Evolutionary conservation across 2,113 vertebrate species (phyloP), one percentile per base, ranked within the genome.

Genomic region (Cebidichthys violaceus): DNA sequence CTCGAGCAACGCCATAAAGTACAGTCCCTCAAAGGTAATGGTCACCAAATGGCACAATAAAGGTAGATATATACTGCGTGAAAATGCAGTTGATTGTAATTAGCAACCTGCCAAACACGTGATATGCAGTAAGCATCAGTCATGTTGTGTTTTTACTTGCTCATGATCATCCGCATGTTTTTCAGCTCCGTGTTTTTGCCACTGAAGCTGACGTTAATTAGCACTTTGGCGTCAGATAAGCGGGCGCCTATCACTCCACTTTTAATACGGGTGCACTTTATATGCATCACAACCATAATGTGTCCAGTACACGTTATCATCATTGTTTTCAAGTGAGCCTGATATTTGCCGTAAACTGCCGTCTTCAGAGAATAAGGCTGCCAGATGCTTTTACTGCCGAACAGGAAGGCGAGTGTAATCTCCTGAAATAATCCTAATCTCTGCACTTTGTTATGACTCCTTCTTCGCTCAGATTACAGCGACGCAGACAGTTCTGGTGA

Each of bases 401-500:
- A 83, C 78, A 75, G 69, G 87, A 88, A 60, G 17, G 27, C 9
- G 13, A 71, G 7, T n/a, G 47, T 66, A 74, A 81, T 87, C 61
- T 65, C n/a, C 41, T 68, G 13, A 85, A 84, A 77, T 72, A 20
- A 54, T 43, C 20, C 62, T 82, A 79, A 89, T 76, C 75, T 73
- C 65, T 37, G 9, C 72, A 27, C 33, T 79, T 55, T 87, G 78
- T 87, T 86, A 39, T 77, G 84, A 73, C 54, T 75, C 70, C 83
- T 47, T 64, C 83, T 47, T 64, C 72, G 79, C 78, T 86, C 20
- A 71, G 79, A 79, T 80, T 35, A 60, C 57, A 24, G 41, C 70
- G 80, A 86, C 72, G 39, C 20, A 55, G 75, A 75, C 33, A 27
- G 20, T 59, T 83, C 70, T 62, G 37, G 41, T 85, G 79, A 86